Base-by-base conservation (phyloP, 2,888 invertebrate species). In the Nowickia ferox region DNA sequence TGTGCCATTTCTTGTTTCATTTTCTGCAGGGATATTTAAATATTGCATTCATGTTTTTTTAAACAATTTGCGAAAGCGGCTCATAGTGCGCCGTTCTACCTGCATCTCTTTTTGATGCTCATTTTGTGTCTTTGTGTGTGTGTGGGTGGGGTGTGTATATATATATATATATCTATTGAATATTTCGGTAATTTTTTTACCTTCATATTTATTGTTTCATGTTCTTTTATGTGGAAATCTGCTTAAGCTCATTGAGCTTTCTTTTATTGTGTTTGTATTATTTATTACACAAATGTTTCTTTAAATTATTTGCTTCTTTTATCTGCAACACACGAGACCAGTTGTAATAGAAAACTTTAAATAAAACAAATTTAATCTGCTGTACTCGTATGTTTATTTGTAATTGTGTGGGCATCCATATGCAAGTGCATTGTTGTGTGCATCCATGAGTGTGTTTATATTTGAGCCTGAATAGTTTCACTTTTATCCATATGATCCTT, bases 401-500 rank as follows among this genome's bases (percentile, higher is more conserved):
- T 10, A 9, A 15, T 30, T 17, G 17, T 72, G 8, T 66, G 68
- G 40, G 19, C 66, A 42, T 69, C n/a, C 48, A 46, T 0, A 22
- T 13, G 46, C 13, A 65, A 65, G 11, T 77, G 66, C 40, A 66
- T 2, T 17, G 13, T 46, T 53, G 61, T 66, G 19, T 83, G 46
- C 22, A 63, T 71, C 38, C 40, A 55, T n/a, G 55, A 61, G 19
- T 48, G 55, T 59, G 59, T 48, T 38, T 66, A 22, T 48, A 65
- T 83, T 77, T 42, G 10, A 51, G 77, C 82, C 57, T 77, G 69
- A 69, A 77, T 77, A 42, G 53, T 83, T 77, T 77, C 71, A 57
- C 46, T 63, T 76, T 71, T 15, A n/a, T 30, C 53, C 6, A 63
- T 65, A n/a, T 48, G n/a, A 10, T 13, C 15, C 9, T 61, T 53